Conservation (phyloP, 2,113 vertebrate genomes). For the Antechinus stuartii region DNA sequence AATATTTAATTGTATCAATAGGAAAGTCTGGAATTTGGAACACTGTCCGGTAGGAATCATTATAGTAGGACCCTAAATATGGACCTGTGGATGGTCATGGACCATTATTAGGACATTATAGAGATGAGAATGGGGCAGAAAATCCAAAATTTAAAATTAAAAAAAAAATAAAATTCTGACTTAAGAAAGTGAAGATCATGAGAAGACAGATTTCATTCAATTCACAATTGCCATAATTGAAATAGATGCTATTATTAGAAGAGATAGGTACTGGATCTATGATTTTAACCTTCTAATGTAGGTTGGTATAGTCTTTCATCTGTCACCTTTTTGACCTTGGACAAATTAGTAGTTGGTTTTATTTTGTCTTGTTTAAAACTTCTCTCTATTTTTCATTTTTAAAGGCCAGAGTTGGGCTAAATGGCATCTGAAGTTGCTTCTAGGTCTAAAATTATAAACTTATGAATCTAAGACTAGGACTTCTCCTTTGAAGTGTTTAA, state of each 20-base stretch:
- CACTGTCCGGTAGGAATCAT: neutral
- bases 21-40: conserved; percentile 1
- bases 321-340: neutral
- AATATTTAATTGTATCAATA: neutral
- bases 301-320: neutral
- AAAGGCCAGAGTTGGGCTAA: neutral
- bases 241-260: neutral
- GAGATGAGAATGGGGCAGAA: neutral
- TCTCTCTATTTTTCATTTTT: neutral
- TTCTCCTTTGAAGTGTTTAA: neutral
- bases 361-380: too few species aligned
- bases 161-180: neutral
- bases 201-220: neutral
- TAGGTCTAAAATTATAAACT: neutral
- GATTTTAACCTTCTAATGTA: neutral
- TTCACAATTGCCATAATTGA: neutral
- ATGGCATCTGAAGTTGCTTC: neutral
- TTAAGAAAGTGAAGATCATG: neutral
- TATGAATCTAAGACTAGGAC: neutral
- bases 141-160: neutral
- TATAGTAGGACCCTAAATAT: neutral
- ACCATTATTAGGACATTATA: neutral
- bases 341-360: neutral
- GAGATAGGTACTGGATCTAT: neutral
- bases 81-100: neutral